Evolutionary conservation across 2,888 invertebrate species (phyloP).

Genomic region (Brachyopa scutellaris): DNA sequence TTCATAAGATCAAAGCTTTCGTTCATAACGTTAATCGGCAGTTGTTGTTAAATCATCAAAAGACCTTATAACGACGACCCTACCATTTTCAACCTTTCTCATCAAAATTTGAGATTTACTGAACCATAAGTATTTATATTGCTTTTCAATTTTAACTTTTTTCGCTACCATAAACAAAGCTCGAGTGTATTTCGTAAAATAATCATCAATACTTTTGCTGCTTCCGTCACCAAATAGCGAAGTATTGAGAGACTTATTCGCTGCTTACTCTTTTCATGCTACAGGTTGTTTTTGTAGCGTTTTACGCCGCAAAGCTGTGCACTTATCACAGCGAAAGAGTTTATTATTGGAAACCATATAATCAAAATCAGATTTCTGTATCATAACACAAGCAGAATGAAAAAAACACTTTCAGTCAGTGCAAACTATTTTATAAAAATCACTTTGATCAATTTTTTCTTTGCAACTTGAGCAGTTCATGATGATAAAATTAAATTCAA

Average conservation of each 20-base stretch:
- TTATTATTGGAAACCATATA: not conserved
- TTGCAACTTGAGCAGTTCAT: not conserved
- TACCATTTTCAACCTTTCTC: slow-evolving; percentile 12
- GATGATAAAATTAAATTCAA: not conserved
- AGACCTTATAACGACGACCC: slow-evolving; percentile 5
- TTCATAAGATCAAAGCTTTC: no score
- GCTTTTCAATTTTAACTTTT: not conserved
- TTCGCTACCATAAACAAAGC: not conserved
- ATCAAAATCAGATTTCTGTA: not conserved
- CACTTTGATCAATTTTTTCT: not conserved
- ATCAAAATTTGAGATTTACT: not conserved
- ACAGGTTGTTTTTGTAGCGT: not conserved
- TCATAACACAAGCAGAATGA: slow-evolving; percentile 4
- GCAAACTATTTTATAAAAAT: slow-evolving; percentile 1
- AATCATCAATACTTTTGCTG: not conserved
- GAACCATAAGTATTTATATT: not conserved
- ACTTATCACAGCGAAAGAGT: not conserved
- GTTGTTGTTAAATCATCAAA: not conserved
- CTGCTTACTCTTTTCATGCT: not conserved
- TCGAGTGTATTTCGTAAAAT: not conserved
- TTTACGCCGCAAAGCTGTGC: not conserved
- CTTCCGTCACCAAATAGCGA: not conserved
- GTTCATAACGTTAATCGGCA: not conserved
- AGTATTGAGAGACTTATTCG: not conserved
- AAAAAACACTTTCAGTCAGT: slow-evolving; percentile 4